Percentiles rank a stretch among this genome's conserved stretches.
phyloP scores from a whole-genome alignment of 1,140 invertebrate species.

The Panulirus ornatus region DNA sequence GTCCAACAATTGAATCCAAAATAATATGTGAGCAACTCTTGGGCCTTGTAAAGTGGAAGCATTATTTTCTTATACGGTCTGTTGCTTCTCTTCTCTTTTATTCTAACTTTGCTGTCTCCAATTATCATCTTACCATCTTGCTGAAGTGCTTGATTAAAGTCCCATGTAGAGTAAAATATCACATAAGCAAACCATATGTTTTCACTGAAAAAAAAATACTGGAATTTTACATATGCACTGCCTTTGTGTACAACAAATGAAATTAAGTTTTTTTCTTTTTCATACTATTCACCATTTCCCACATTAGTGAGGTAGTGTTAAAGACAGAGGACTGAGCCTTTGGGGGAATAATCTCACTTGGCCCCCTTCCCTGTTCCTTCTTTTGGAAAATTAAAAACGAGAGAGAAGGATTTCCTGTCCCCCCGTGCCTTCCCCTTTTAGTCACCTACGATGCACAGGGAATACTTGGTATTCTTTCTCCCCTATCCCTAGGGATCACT shows the following conservation, averaged over 20 bases:
- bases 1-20: constrained; percentile 55
- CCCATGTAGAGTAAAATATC: constrained; percentile 28
- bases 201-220: constrained; percentile 16
- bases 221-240: too few species aligned
- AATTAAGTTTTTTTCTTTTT: too few species aligned
- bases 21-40: constrained; percentile 38
- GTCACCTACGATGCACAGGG: too few species aligned
- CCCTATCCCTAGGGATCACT: background rate
- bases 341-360: background rate
- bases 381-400: background rate
- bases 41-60: constrained; percentile 22
- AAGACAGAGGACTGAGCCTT: background rate
- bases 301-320: too few species aligned
- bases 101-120: background rate
- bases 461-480: too few species aligned
- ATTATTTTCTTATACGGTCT: background rate
- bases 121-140: constrained; percentile 22
- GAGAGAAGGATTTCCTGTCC: too few species aligned
- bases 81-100: background rate
- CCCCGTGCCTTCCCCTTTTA: too few species aligned
- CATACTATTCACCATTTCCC: too few species aligned
- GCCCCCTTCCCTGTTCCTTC: background rate
- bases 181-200: constrained; percentile 38
- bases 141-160: background rate
- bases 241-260: too few species aligned